phyloP scores from a whole-genome alignment of 2,888 invertebrate genomes.

The Cremastobaeus sp. region DNA sequence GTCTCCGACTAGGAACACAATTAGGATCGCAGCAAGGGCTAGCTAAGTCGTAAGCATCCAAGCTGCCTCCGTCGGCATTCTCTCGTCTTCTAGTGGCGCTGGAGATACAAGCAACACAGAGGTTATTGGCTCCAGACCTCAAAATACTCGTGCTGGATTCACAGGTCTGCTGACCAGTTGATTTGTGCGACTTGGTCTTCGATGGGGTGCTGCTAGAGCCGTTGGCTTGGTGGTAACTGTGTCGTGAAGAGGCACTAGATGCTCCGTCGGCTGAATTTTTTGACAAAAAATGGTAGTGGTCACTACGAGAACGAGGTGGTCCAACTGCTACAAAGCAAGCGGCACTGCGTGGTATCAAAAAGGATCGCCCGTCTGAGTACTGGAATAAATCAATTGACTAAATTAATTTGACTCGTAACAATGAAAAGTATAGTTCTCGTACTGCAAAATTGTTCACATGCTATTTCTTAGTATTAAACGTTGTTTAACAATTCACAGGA shows the following conservation, averaged over 20 bases:
- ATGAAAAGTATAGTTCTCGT: not conserved
- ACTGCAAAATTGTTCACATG: not conserved
- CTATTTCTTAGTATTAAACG: not conserved
- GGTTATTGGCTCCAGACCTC: constrained; percentile 60
- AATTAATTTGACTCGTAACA: not conserved
- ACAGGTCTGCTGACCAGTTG: constrained; percentile 62
- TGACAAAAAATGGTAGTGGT: constrained; percentile 85
- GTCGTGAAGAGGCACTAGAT: constrained; percentile 67
- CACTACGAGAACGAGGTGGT: constrained; percentile 83
- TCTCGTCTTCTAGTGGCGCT: constrained; percentile 72
- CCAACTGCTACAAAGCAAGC: constrained; percentile 86
- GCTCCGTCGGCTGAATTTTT: constrained; percentile 77
- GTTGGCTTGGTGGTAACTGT: constrained; percentile 78
- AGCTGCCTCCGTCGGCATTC: constrained; percentile 84
- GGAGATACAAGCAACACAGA: constrained; percentile 77
- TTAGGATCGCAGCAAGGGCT: constrained; percentile 92
- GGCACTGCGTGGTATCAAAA: constrained; percentile 81
- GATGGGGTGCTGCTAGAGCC: constrained; percentile 68
- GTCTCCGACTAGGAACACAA: constrained; percentile 85
- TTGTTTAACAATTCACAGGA: not conserved
- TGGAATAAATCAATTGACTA: constrained; percentile 57
- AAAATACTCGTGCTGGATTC: constrained; percentile 46
- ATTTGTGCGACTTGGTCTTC: constrained; percentile 69
- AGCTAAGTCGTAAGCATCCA: constrained; percentile 91
- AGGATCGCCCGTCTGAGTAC: constrained; percentile 76